Evolutionary conservation across 2,888 invertebrate genomes (phyloP).

Genomic region (Lasius platythorax): DNA sequence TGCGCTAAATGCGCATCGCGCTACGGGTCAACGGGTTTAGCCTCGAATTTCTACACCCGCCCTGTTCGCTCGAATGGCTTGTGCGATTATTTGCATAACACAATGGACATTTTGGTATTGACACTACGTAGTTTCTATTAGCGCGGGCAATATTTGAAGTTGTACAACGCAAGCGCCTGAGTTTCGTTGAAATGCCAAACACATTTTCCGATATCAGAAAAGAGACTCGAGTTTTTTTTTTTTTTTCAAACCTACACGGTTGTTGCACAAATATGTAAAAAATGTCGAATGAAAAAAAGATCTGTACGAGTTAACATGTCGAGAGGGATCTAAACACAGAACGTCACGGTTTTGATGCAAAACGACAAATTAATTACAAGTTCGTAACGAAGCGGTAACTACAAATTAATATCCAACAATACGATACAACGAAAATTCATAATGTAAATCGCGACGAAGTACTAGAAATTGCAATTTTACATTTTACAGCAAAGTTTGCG

Average conservation of each 20-base stretch:
- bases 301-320: slow-evolving; percentile 4
- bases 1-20: slow-evolving; percentile 37
- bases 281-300: slow-evolving; percentile 19
- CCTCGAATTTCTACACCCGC: slow-evolving; percentile 21
- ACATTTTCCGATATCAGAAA: slow-evolving; percentile 19
- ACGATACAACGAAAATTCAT: background rate
- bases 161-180: slow-evolving; percentile 31
- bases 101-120: slow-evolving; percentile 49
- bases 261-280: slow-evolving; percentile 2
- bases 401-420: slow-evolving; percentile 37
- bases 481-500: background rate
- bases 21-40: slow-evolving; percentile 7
- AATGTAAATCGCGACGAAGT: background rate
- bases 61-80: slow-evolving; percentile 12
- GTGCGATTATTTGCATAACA: slow-evolving; percentile 51
- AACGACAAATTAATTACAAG: slow-evolving; percentile 50
- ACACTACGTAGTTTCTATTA: slow-evolving; percentile 47
- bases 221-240: slow-evolving; percentile 14
- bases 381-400: slow-evolving; percentile 41
- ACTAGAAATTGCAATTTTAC: background rate
- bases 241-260: background rate
- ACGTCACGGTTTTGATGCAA: slow-evolving; percentile 7
- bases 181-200: slow-evolving; percentile 30
- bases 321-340: background rate
- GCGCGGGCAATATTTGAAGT: slow-evolving; percentile 51